A percentile compares a stretch with the other conserved stretches of the same genome.
Evolutionary conservation across 2,888 invertebrate genomes (phyloP).

Genomic region (Ophion costatus): DNA sequence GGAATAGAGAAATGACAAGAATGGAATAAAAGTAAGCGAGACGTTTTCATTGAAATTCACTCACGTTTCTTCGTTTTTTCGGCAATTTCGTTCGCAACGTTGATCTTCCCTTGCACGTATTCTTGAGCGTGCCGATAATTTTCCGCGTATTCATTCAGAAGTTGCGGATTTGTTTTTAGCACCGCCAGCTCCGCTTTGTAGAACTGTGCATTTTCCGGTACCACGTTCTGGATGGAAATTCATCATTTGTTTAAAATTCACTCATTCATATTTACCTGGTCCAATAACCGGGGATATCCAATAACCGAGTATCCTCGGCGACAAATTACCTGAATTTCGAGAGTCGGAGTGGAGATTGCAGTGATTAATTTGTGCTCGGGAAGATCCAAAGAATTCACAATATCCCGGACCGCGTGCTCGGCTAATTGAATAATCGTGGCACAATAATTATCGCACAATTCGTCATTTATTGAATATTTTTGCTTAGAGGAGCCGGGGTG

Average conservation of each 20-base stretch:
- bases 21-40: no score
- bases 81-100: constrained; percentile 74
- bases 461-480: not conserved
- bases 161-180: constrained; percentile 22
- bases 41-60: constrained; percentile 39
- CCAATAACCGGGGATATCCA: not conserved
- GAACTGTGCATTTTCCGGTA: constrained; percentile 72
- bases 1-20: no score
- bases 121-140: constrained; percentile 76
- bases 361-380: constrained; percentile 67
- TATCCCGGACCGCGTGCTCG: constrained; percentile 83
- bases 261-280: constrained; percentile 75
- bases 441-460: constrained; percentile 77
- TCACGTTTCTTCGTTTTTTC: constrained; percentile 72
- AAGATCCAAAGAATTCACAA: constrained; percentile 68
- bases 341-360: constrained; percentile 70
- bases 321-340: constrained; percentile 74
- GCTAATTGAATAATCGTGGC: constrained; percentile 82
- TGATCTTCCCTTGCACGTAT: constrained; percentile 75
- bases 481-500: constrained; percentile 6
- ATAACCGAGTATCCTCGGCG: not conserved
- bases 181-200: constrained; percentile 76
- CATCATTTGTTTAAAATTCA: constrained; percentile 80
- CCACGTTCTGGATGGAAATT: constrained; percentile 79
- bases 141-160: constrained; percentile 64